Evolutionary conservation across 2,797 vertebrate species (phyloP).

Genomic region (Oreortyx pictus): DNA sequence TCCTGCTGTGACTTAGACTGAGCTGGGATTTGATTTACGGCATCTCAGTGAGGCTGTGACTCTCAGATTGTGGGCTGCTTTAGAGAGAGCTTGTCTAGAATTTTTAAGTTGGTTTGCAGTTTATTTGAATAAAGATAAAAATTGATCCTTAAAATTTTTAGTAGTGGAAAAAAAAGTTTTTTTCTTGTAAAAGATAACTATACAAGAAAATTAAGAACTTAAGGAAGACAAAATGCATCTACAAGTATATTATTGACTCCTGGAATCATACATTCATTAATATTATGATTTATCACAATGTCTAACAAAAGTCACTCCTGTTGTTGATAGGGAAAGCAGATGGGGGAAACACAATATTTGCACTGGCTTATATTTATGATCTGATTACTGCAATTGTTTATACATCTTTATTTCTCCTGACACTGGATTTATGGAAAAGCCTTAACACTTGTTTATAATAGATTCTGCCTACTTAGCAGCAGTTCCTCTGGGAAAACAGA

Average conservation of each 20-base stretch:
- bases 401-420: background rate
- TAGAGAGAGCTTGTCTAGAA: background rate
- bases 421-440: background rate
- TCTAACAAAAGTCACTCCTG: background rate
- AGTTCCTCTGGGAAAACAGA: constrained; percentile 30
- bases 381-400: background rate
- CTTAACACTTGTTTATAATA: constrained; percentile 20
- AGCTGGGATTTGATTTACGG: background rate
- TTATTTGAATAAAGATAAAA: background rate
- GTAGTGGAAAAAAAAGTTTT: background rate
- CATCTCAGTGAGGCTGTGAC: background rate
- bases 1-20: background rate
- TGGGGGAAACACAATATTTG: background rate
- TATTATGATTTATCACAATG: background rate
- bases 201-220: background rate
- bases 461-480: background rate
- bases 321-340: background rate
- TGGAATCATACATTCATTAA: background rate
- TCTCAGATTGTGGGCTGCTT: background rate
- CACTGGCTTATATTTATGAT: background rate
- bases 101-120: background rate
- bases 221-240: background rate
- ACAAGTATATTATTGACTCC: background rate
- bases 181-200: background rate
- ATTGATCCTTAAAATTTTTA: accelerated